phyloP scores from a whole-genome alignment of 2,113 vertebrate species.

The Albula goreensis region DNA sequence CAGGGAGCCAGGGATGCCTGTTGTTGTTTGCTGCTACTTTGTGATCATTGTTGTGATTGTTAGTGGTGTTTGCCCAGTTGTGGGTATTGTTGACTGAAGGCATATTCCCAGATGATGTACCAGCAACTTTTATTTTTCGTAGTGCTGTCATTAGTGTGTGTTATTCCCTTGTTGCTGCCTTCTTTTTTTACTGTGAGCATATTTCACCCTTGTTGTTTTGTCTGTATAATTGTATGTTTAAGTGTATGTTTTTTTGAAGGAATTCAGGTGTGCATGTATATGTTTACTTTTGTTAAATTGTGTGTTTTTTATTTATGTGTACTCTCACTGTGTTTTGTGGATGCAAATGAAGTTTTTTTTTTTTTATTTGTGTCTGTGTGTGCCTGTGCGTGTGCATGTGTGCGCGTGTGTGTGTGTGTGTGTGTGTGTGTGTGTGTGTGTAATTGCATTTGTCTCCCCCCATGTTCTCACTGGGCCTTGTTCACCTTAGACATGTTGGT shows the following conservation, averaged over 20 bases:
- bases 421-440: slow-evolving; percentile 24
- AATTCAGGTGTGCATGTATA: neutral
- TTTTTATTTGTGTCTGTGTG: neutral
- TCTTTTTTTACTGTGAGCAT: neutral
- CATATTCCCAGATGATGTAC: neutral
- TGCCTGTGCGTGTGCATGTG: neutral
- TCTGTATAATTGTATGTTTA: too few relatives aligned
- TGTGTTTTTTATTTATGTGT: too few relatives aligned
- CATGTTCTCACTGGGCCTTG: too few relatives aligned
- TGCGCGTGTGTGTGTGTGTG: neutral
- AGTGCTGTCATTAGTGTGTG: neutral
- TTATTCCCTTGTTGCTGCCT: neutral
- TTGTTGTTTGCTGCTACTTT: neutral
- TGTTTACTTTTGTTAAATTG: neutral
- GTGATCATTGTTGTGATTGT: neutral
- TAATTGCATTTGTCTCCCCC: too few relatives aligned
- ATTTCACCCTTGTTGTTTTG: too few relatives aligned
- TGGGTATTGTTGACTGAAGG: neutral
- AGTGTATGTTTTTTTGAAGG: too few relatives aligned
- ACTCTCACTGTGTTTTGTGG: too few relatives aligned
- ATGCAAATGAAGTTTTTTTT: too few relatives aligned
- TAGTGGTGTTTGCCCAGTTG: neutral
- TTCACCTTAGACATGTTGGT: neutral
- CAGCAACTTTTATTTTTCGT: neutral
- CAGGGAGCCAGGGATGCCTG: too few relatives aligned